Conservation (phyloP, 2,888 invertebrate genomes). For the Saturnia japonica region DNA sequence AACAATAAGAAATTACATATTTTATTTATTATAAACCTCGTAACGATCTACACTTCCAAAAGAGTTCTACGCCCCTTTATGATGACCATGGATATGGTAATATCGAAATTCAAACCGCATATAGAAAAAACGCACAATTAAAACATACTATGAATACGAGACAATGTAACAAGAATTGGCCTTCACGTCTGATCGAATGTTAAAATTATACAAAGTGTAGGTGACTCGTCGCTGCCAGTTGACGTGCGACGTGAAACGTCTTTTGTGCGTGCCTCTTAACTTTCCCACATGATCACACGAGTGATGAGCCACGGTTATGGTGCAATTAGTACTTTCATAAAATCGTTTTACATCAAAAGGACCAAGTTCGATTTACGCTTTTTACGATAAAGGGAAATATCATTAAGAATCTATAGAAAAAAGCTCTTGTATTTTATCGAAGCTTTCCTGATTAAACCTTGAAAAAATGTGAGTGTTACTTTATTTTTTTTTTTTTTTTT, state of each 20-base stretch:
- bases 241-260: conserved; percentile 32
- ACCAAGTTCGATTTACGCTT: too few species aligned
- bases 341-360: neutral
- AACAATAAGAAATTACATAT: too few species aligned
- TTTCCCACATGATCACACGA: conserved; percentile 45
- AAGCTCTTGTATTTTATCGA: too few species aligned
- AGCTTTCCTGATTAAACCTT: too few species aligned
- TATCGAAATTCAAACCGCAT: conserved; percentile 3
- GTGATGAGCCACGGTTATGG: conserved; percentile 19
- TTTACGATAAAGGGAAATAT: too few species aligned
- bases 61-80: neutral
- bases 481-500: too few species aligned
- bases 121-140: conserved; percentile 26
- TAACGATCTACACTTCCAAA: neutral
- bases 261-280: conserved; percentile 25
- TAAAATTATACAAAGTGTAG: conserved; percentile 59
- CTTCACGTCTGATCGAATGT: conserved; percentile 64
- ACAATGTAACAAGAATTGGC: conserved; percentile 46
- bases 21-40: too few species aligned
- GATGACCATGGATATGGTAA: neutral
- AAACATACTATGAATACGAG: conserved; percentile 50
- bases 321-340: neutral
- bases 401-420: too few species aligned
- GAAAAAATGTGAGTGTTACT: too few species aligned
- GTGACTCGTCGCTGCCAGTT: conserved; percentile 24